Conservation (phyloP, 2,113 vertebrate species). For the Euleptes europaea region DNA sequence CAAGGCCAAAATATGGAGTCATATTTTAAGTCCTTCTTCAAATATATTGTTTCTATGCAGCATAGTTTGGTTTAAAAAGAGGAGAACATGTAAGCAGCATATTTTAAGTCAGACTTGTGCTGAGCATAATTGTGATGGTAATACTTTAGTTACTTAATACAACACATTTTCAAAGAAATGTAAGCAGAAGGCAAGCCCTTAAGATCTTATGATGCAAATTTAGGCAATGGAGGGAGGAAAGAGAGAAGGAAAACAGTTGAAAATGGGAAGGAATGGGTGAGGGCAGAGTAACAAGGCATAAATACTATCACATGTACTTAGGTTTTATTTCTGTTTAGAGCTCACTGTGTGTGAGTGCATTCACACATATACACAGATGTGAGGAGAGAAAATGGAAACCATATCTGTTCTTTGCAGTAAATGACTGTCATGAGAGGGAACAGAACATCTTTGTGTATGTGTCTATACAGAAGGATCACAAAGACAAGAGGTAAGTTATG, state of each 20-base stretch:
- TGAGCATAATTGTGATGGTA: not conserved
- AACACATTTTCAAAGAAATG: not conserved
- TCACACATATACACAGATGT: not conserved
- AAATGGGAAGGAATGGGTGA: no score
- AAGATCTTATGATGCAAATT: not conserved
- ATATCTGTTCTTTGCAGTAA: not conserved
- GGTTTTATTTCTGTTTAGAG: not conserved
- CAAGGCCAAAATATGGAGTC: slow-evolving; percentile 9
- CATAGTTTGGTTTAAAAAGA: no score
- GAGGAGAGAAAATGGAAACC: not conserved
- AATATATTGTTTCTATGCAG: not conserved
- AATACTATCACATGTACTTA: not conserved
- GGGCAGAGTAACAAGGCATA: not conserved
- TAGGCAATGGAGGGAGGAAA: not conserved
- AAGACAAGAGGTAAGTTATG: not conserved
- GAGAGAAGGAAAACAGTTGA: not conserved
- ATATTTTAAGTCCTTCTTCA: not conserved
- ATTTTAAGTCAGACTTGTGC: not conserved
- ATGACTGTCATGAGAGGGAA: not conserved
- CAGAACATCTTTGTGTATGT: not conserved
- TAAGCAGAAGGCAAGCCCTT: not conserved
- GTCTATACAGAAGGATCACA: not conserved
- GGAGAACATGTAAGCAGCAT: no score
- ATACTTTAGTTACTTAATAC: not conserved
- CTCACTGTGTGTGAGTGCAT: not conserved